Evolutionary conservation across 2,888 invertebrate species (phyloP), one percentile per base, ranked within the genome.

Genomic region (Rhabditophanes sp.): DNA sequence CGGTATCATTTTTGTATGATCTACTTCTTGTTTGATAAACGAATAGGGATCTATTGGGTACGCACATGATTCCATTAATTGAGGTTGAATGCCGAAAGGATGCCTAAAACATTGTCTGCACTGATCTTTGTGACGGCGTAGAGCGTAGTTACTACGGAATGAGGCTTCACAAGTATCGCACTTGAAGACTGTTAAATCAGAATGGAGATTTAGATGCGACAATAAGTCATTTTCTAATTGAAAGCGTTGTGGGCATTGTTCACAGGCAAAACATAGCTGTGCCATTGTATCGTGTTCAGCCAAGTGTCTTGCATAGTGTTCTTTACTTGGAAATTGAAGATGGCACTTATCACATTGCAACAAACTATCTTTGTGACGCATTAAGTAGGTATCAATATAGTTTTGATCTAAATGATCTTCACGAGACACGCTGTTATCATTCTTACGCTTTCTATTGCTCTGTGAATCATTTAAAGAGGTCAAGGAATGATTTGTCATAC

Each of bases 341-440:
- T 51, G 46, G 38, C 64, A 64, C 30, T 55, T 53, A 21, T 49
- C 49, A 34, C 64, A 64, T 5, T 50, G 41, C 50, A 46, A 50
- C 14, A 63, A 44, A 19, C 44, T 27, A 29, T 41, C 27, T n/a
- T 26, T 20, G 17, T 44, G 43, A 14, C 47, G 47, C 22, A 31
- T 23, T 19, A 44, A 17, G 25, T 44, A 44, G 12, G 22, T 21
- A 16, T 49, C 44, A 18, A 44, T 46, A 25, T 37, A 44, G 4
- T 39, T 45, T 8, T 26, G 44, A 11, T 48, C 48, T 15, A 44
- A 30, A 11, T 42, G 41, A n/a, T 46, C 37, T 7, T 44, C 17
- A 3, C 44, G 41, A 18, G 45, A 21, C 15, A 22, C 20, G 30
- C 30, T 41, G 4, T 27, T 25, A 8, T 35, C 35, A 15, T 15